Evolutionary conservation across 2,797 vertebrate species (phyloP), one percentile per base, ranked within the genome.

Genomic region (Clarias platycephalus): DNA sequence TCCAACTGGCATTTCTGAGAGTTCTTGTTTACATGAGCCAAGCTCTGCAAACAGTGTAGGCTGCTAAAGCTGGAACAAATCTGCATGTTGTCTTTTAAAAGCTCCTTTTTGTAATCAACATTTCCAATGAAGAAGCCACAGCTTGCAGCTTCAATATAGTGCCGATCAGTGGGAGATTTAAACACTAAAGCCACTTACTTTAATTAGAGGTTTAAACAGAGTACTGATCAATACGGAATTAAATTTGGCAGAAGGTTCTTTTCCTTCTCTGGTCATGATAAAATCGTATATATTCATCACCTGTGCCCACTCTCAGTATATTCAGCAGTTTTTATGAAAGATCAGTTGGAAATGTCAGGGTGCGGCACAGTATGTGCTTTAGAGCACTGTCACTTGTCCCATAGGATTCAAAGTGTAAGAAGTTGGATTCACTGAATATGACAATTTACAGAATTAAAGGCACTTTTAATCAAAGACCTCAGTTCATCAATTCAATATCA

Each of bases 181-280:
- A 87, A 85, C 80, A 87, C 82, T 40, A n/a, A 86, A 84, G 83
- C 78, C 85, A 86, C 86, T 88, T 83, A 76, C 24, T 80, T 86
- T 88, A 90, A 88, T 88, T 87, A 86, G 85, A 64, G 53, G 34
- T 62, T 87, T 87, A 82, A 88, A 84, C 82, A 53, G 75, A 85
- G 55, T n/a, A 15, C 68, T 78, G 84, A 85, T 87, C 86, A 87
- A 90, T 90, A 86, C n/a, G 24, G 80, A 34, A 87, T 49, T 66
- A 66, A 79, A 64, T 70, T 67, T 24, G 77, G 71, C 37, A 76
- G 44, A 53, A 82, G 62, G 40, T 64, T 53, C 74, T 58, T 40
- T 26, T 71, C 40, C 1, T 58, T 28, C 44, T 40, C 55, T 78
- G 31, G 18, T 58, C 75, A 77, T 60, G 5, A 58, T 58, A 60